phyloP scores from a whole-genome alignment of 2,113 vertebrate species.

The Mohoua ochrocephala region DNA sequence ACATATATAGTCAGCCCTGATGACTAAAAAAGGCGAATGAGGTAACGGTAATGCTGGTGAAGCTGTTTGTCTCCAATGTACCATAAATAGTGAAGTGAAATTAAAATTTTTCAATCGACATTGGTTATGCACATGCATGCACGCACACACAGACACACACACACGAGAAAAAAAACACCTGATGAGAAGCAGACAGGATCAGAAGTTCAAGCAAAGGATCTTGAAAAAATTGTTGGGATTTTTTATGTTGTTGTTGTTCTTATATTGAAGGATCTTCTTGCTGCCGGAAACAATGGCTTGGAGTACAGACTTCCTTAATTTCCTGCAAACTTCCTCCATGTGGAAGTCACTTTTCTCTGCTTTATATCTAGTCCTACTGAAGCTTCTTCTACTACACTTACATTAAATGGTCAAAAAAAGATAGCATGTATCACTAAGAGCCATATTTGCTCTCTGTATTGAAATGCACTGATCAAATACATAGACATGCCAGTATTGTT shows the following conservation, averaged over 20 bases:
- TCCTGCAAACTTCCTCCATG: conserved; percentile 11
- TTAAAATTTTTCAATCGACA: conserved; percentile 59
- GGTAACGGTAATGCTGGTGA: conserved; percentile 42
- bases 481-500: background rate
- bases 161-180: background rate
- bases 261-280: background rate
- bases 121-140: background rate
- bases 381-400: background rate
- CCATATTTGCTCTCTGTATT: background rate
- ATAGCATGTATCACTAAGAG: background rate
- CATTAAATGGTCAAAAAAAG: background rate
- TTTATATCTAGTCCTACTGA: background rate
- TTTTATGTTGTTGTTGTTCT: background rate
- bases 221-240: background rate
- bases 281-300: conserved; percentile 23
- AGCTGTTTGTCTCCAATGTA: conserved; percentile 64
- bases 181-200: conserved; percentile 56
- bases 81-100: conserved; percentile 64
- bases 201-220: conserved; percentile 43
- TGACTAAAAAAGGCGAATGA: conserved; percentile 70
- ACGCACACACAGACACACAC: background rate
- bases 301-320: conserved; percentile 43
- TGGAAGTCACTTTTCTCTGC: background rate
- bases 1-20: conserved; percentile 60
- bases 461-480: background rate